phyloP scores from a whole-genome alignment of 2,113 vertebrate species.

The Progne subis region DNA sequence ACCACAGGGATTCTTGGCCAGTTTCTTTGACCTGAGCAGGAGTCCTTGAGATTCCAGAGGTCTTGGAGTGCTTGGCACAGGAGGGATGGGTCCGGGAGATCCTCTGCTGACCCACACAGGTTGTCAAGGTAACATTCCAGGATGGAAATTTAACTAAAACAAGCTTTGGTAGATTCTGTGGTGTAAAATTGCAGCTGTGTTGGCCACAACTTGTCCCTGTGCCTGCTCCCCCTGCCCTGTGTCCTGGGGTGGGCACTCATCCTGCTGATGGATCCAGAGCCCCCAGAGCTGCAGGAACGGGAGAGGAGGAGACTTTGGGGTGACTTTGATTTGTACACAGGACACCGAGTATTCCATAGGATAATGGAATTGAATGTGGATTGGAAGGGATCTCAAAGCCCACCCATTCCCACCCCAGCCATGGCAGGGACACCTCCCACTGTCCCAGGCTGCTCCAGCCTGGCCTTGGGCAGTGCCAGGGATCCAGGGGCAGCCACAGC shows the following conservation, averaged over 20 bases:
- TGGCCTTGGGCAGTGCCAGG: accelerated
- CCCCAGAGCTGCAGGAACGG: neutral
- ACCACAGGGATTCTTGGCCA: neutral
- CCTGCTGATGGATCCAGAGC: neutral
- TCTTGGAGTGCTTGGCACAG: neutral
- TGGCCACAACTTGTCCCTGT: neutral
- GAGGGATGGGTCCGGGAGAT: neutral
- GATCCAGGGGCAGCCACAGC: neutral
- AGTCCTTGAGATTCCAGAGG: neutral
- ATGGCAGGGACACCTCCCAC: neutral
- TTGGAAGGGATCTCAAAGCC: neutral
- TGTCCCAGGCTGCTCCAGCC: too few relatives aligned
- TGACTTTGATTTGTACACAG: neutral
- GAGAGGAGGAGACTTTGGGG: neutral
- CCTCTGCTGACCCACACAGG: neutral
- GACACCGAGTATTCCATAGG: neutral
- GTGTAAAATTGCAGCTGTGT: neutral
- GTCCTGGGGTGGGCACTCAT: neutral
- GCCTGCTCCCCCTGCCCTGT: neutral
- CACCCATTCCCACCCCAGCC: neutral
- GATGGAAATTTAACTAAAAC: neutral
- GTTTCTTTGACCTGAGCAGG: neutral
- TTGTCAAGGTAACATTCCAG: neutral
- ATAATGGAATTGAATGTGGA: neutral
- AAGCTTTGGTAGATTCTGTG: neutral